Conservation (phyloP, 2,113 vertebrate genomes). For the Indri indri region DNA sequence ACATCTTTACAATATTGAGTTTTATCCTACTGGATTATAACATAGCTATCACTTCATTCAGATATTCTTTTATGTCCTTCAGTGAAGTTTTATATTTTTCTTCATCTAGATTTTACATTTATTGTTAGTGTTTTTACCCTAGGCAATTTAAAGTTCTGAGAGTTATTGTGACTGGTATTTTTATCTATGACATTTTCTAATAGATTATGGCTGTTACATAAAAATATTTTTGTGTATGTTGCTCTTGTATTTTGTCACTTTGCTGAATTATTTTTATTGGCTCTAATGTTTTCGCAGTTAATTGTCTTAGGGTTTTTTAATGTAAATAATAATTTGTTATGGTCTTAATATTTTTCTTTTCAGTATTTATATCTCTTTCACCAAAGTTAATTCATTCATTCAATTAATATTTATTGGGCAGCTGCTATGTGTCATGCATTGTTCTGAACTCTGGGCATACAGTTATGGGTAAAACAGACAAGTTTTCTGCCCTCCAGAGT, state of each 20-base stretch:
- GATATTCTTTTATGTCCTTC: neutral
- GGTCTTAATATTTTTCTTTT: neutral
- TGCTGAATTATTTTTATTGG: neutral
- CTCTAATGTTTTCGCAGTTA: neutral
- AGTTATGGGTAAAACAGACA: neutral
- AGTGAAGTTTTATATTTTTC: neutral
- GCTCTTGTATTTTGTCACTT: neutral
- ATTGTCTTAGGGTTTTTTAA: neutral
- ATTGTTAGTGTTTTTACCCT: neutral
- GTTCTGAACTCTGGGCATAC: neutral
- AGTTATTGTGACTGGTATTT: neutral
- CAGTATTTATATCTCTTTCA: neutral
- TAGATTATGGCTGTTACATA: neutral
- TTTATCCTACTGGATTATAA: neutral
- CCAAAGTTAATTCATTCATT: neutral
- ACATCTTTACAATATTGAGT: neutral
- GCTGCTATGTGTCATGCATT: neutral
- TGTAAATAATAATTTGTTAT: neutral
- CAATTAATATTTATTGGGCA: neutral
- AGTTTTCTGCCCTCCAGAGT: neutral
- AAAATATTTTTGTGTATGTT: neutral
- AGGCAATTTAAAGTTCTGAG: neutral
- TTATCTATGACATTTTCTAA: neutral
- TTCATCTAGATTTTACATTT: conserved; percentile 20
- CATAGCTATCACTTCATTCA: neutral